phyloP scores from a whole-genome alignment of 2,113 vertebrate species.

The Epinephelus lanceolatus region DNA sequence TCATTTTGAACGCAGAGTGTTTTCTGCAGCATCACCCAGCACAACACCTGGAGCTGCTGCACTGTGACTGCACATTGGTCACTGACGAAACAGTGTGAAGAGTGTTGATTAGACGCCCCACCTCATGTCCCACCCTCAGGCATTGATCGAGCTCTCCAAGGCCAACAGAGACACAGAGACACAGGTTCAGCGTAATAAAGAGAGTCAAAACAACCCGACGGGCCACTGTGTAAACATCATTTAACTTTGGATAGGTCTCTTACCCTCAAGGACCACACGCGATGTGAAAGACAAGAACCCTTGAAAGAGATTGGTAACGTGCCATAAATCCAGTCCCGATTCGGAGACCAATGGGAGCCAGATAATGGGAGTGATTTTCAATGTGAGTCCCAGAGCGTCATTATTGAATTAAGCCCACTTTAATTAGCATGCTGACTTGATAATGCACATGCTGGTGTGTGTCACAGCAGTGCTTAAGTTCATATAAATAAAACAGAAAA shows the following conservation, averaged over 20 bases:
- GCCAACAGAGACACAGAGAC: constrained; percentile 39
- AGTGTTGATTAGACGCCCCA: constrained; percentile 21
- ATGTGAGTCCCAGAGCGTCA: constrained; percentile 57
- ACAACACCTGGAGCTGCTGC: constrained; percentile 6
- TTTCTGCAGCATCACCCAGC: constrained; percentile 4
- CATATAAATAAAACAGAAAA: constrained; percentile 49
- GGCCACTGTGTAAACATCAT: constrained; percentile 78
- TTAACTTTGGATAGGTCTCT: constrained; percentile 74
- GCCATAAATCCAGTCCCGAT: constrained; percentile 66
- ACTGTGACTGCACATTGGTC: neutral
- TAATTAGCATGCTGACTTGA: constrained; percentile 67
- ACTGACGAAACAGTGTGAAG: constrained; percentile 31
- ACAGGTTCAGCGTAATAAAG: constrained; percentile 62
- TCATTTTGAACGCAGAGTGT: neutral
- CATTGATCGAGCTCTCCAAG: neutral
- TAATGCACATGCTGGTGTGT: constrained; percentile 49
- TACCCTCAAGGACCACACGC: constrained; percentile 72
- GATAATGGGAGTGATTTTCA: constrained; percentile 73
- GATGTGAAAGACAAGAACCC: constrained; percentile 77
- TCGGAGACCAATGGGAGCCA: constrained; percentile 68
- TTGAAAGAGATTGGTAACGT: constrained; percentile 74
- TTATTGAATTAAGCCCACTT: constrained; percentile 75
- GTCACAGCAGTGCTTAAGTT: constrained; percentile 52
- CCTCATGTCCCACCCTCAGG: neutral
- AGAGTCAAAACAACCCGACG: constrained; percentile 66